A percentile compares a stretch with the other conserved stretches of the same genome.
phyloP scores from a whole-genome alignment of 2,888 invertebrate species.

The Cheilosia scutellata region DNA sequence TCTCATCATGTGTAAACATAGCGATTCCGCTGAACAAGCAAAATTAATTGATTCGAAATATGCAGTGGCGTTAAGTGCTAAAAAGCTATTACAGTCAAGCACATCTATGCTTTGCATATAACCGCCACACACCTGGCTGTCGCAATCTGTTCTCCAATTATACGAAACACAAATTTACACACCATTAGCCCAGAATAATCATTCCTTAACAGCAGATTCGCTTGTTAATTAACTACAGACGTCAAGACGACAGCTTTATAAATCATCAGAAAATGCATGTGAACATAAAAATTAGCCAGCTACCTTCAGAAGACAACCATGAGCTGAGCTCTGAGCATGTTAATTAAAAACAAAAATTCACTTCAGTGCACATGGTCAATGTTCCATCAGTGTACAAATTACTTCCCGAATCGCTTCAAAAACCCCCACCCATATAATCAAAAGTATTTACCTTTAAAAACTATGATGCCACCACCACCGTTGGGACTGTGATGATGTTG shows the following conservation, averaged over 20 bases:
- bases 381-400: background rate
- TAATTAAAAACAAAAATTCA: constrained; percentile 32
- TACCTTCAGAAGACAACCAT: constrained; percentile 25
- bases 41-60: background rate
- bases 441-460: constrained; percentile 31
- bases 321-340: constrained; percentile 10
- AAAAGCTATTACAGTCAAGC: background rate
- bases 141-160: background rate
- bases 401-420: constrained; percentile 33
- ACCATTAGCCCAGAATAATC: constrained; percentile 57
- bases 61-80: background rate
- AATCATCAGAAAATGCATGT: constrained; percentile 22
- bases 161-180: constrained; percentile 21
- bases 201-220: constrained; percentile 17
- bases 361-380: constrained; percentile 32
- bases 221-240: constrained; percentile 43
- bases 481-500: background rate
- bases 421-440: background rate
- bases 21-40: background rate
- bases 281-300: background rate
- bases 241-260: constrained; percentile 29
- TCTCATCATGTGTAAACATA: too few species aligned
- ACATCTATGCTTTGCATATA: background rate
- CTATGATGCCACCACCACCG: constrained; percentile 1
- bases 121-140: constrained; percentile 27